Base-by-base conservation (phyloP, 2,888 invertebrate genomes). In the Coecobrya sp. region DNA sequence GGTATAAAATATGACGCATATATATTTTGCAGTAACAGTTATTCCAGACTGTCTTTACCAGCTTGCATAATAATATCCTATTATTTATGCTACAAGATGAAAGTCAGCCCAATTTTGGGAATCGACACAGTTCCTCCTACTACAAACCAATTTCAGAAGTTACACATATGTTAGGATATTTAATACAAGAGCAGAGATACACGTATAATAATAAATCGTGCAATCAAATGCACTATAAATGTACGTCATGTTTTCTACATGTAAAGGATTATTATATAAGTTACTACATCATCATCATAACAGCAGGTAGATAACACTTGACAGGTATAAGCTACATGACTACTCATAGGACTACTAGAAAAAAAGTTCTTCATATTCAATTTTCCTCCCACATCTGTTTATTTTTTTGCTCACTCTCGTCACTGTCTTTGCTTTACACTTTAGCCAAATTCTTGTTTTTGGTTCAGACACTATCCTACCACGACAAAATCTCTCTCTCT, bases 311-410 rank as follows among this genome's bases (percentile, higher is more conserved):
- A 30, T 68, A 68, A 16, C 5, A 30, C 11, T 68, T 68, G 68
- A 68, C 68, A 30, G 68, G 30, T 68, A 68, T 13, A 30, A 27
- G 16, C 68, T 30, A 68, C 30, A 30, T 16, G 68, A 30, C 2
- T 36, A 36, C 36, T 36, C 36, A n/a, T n/a, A 7, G 36, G 36
- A 2, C 36, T 36, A 36, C 19, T 16, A 0, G 30, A 30, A 16
- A 19, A 25, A 68, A 4, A 68, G 68, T 68, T 30, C 30, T 68
- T 68, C 68, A 30, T 13, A 68, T 55, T 19, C 55, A 55, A 16
- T 55, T 55, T 55, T 1, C 55, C 68, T 68, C 68, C 68, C 68
- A 68, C 30, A 30, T 68, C 16, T 62, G 62, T 62, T 62, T 25
- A 62, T 13, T 25, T 62, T 22, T 62, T 62, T 52, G 36, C 36